Percentiles rank a stretch among this genome's conserved stretches.
Evolutionary conservation across 2,113 vertebrate species (phyloP).

Genomic region (Vombatus ursinus): DNA sequence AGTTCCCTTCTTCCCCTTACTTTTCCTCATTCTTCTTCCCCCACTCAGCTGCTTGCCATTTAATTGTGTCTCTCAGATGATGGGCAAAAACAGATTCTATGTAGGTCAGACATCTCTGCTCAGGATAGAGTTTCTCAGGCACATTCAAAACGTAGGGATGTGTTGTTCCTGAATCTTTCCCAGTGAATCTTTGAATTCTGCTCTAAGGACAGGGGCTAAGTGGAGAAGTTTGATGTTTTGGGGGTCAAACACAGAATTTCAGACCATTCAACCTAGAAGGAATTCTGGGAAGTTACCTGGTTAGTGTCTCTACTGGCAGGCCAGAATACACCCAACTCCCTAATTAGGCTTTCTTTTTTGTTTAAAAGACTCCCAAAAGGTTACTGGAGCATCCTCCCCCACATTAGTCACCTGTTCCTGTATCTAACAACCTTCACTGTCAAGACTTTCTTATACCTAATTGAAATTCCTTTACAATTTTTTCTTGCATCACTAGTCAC

Average conservation of each 20-base stretch:
- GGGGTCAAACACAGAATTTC: neutral
- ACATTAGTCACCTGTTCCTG: neutral
- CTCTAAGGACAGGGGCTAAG: neutral
- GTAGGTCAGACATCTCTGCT: neutral
- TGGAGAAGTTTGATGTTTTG: neutral
- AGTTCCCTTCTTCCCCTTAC: neutral
- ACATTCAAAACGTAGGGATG: neutral
- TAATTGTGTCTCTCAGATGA: neutral
- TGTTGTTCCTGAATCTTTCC: neutral
- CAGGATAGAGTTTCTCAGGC: neutral
- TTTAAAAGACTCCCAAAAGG: neutral
- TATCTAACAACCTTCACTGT: neutral
- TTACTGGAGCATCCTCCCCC: neutral
- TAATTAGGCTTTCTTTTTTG: neutral
- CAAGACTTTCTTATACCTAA: neutral
- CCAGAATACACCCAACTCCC: neutral
- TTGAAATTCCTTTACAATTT: neutral
- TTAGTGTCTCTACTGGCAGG: neutral
- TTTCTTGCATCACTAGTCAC: neutral
- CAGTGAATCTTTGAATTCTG: neutral
- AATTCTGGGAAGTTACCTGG: neutral
- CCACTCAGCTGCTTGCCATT: neutral
- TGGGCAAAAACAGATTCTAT: fast-evolving
- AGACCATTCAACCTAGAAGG: neutral
- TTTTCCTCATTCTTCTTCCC: neutral